These are phyloP conservation scores for Agrochola circellaris DNA, from an alignment of 2,888 invertebrate genomes.

Conservation along the genomic window DNA sequence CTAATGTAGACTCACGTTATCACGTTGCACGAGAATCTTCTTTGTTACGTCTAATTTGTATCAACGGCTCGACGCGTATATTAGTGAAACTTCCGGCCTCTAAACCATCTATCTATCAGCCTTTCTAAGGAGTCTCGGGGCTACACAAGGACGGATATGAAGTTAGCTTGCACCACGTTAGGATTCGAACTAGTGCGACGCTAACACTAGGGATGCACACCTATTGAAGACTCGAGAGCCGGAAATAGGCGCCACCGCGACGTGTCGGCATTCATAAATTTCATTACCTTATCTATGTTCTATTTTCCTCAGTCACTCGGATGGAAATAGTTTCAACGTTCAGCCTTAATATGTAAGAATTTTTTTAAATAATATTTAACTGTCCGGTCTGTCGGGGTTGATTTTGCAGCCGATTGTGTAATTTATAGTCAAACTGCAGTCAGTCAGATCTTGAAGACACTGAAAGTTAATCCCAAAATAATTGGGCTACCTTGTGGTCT, in stretches of 20 bases:
- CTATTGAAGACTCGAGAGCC: background rate
- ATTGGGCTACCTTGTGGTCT: background rate
- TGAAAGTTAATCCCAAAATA: background rate
- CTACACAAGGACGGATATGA: slow-evolving; percentile 20
- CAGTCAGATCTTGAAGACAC: background rate
- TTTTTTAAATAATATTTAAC: background rate
- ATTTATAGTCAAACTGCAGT: background rate
- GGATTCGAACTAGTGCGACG: background rate
- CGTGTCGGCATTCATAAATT: background rate
- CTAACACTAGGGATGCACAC: background rate
- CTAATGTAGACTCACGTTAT: background rate
- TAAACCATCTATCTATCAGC: no score
- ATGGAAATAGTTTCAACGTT: slow-evolving; percentile 8
- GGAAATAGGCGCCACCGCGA: slow-evolving; percentile 15
- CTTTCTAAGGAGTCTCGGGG: background rate
- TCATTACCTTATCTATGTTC: background rate
- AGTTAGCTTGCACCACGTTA: slow-evolving; percentile 7
- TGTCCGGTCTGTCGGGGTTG: background rate
- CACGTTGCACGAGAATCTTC: background rate
- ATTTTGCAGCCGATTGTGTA: background rate
- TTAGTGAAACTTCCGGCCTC: background rate
- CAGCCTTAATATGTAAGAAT: background rate
- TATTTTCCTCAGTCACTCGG: background rate
- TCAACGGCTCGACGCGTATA: background rate
- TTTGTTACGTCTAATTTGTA: background rate